Conservation (phyloP, 2,888 invertebrate genomes). For the Chymomyza procnemis region DNA sequence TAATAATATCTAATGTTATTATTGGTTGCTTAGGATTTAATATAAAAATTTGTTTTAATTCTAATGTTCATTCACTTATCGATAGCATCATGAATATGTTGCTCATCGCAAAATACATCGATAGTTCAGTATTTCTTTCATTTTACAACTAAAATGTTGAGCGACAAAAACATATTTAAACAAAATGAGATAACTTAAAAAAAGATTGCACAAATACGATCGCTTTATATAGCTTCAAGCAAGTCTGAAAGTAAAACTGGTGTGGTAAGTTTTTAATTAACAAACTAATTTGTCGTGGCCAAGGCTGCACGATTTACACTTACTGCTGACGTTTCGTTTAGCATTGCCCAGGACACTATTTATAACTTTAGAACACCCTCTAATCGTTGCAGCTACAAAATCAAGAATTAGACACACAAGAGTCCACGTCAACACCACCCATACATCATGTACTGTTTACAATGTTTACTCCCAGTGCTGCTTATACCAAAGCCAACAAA, state of each 20-base stretch:
- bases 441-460: constrained; percentile 92
- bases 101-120: not conserved
- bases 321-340: not conserved
- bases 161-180: not conserved
- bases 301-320: not conserved
- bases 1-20: no score
- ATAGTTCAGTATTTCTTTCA: not conserved
- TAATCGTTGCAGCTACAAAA: not conserved
- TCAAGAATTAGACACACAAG: not conserved
- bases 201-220: not conserved
- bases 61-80: not conserved
- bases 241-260: not conserved
- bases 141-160: not conserved
- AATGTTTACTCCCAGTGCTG: constrained; percentile 97
- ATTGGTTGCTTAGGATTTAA: no score
- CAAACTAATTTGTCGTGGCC: not conserved
- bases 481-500: constrained; percentile 98
- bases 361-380: not conserved
- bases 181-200: not conserved
- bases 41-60: no score
- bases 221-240: not conserved
- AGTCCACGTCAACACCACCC: not conserved
- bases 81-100: not conserved
- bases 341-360: not conserved
- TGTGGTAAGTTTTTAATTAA: not conserved